A percentile compares a stretch with the other conserved stretches of the same genome.
Conservation (phyloP, 2,888 invertebrate species). For the Pantelozetes paolii region DNA sequence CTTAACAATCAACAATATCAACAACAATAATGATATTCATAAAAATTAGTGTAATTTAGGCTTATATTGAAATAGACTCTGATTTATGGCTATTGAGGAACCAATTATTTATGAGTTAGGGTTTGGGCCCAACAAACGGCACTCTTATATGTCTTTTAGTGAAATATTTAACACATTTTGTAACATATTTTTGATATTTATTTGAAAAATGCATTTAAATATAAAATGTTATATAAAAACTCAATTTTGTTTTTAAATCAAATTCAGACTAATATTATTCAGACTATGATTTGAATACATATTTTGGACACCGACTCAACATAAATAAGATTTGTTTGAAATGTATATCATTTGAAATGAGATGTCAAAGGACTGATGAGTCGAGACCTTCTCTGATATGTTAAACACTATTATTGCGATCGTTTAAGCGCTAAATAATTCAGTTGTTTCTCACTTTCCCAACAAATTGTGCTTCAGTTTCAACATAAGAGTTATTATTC, state of each 20-base stretch:
- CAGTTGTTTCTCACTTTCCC: slow-evolving; percentile 24
- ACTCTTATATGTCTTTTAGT: no score
- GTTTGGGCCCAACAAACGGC: background rate
- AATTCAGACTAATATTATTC: background rate
- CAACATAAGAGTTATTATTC: background rate
- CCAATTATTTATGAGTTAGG: background rate
- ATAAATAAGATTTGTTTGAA: background rate
- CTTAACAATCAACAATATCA: background rate
- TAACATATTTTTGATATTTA: no score
- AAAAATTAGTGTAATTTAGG: background rate
- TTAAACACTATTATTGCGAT: slow-evolving; percentile 8
- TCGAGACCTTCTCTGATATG: slow-evolving; percentile 3
- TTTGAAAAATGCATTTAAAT: no score
- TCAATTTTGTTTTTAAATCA: background rate
- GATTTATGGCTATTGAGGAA: background rate
- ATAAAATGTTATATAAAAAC: background rate
- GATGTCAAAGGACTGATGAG: slow-evolving; percentile 9
- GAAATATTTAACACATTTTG: no score
- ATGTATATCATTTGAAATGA: background rate
- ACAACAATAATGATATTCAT: slow-evolving; percentile 25
- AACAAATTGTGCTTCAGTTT: background rate
- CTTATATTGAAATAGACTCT: background rate
- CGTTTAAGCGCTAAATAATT: slow-evolving; percentile 25
- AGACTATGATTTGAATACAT: background rate
- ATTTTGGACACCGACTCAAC: background rate